A percentile compares a stretch with the other conserved stretches of the same genome.
phyloP scores from a whole-genome alignment of 2,797 vertebrate species.

The Enteromius argenteus region DNA sequence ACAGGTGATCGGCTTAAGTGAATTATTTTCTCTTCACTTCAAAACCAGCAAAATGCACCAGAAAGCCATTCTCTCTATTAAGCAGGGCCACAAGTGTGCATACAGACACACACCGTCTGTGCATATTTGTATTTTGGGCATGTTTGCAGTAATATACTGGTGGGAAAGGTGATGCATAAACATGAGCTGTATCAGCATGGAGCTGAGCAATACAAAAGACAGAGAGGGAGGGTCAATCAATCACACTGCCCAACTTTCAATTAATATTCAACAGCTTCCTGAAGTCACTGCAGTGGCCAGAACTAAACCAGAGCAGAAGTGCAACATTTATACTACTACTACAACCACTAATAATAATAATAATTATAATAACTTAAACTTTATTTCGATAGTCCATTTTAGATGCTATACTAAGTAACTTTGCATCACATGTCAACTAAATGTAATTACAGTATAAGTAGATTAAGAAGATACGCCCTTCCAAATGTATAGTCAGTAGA shows the following conservation, averaged over 20 bases:
- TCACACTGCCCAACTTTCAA: constrained; percentile 73
- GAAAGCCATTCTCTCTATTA: constrained; percentile 12
- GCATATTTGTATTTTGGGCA: constrained; percentile 23
- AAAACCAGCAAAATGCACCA: constrained; percentile 51
- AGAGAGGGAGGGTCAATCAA: constrained; percentile 79
- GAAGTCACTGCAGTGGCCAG: constrained; percentile 75
- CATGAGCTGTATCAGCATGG: constrained; percentile 70
- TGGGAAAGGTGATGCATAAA: constrained; percentile 78
- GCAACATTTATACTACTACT: not conserved
- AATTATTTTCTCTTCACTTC: constrained; percentile 77
- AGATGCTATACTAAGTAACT: not conserved
- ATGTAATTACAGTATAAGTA: not conserved
- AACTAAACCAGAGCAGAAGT: constrained; percentile 49
- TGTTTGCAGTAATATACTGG: constrained; percentile 54
- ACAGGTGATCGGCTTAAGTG: constrained; percentile 71
- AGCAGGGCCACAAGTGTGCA: constrained; percentile 2
- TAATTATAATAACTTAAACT: not conserved
- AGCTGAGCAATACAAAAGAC: constrained; percentile 77
- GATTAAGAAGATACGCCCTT: not conserved
- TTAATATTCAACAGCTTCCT: constrained; percentile 80
- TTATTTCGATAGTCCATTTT: not conserved
- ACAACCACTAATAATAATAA: not conserved
- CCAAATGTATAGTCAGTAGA: not conserved
- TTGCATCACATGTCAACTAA: not conserved
- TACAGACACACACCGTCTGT: constrained; percentile 2